Evolutionary conservation across 2,888 invertebrate genomes (phyloP), one percentile per base, ranked within the genome.

Genomic region (Pandemis cinnamomeana): DNA sequence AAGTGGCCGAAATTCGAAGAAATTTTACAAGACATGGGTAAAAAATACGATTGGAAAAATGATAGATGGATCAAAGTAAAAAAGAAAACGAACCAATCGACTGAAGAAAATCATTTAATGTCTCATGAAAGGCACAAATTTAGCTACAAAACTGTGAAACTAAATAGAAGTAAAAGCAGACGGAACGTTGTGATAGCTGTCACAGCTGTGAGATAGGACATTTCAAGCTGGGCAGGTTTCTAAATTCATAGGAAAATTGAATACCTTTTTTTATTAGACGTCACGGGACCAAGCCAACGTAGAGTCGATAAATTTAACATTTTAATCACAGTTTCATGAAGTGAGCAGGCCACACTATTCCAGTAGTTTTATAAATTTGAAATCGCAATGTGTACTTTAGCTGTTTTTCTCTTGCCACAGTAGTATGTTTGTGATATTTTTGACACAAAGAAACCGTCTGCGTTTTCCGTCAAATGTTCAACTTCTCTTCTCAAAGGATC

Each of bases 51-150:
- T 76, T 93, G 93, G 93, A 94, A 93, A 82, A 94, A 92, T 76
- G 93, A 94, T 71, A 83, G 92, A 77, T 94, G 94, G 94, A 89
- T 93, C 72, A 94, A 94, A 89, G 86, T 92, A 0, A 92, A 89
- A 81, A 82, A 83, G 63, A 92, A 91, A 86, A 72, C 81, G 36
- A 87, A 86, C 74, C 77, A 75, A 72, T 73, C 75, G n/a, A 74
- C 77, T 6, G 77, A 76, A 77, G 83, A 84, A 72, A 84, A 80
- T 76, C 84, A 81, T 78, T 76, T 84, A 72, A 81, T 83, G 74
- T 83, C 86, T 77, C 87, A 89, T 72, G 88, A 89, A 68, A 92
- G 89, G 82, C 93, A 93, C 78, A 91, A 89, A 78, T 93, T 93
- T 84, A 91, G 83, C 77, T 93, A 93, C 83, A 92, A 85, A 83